Base-by-base conservation (phyloP, 2,113 vertebrate genomes). In the Anoplopoma fimbria region DNA sequence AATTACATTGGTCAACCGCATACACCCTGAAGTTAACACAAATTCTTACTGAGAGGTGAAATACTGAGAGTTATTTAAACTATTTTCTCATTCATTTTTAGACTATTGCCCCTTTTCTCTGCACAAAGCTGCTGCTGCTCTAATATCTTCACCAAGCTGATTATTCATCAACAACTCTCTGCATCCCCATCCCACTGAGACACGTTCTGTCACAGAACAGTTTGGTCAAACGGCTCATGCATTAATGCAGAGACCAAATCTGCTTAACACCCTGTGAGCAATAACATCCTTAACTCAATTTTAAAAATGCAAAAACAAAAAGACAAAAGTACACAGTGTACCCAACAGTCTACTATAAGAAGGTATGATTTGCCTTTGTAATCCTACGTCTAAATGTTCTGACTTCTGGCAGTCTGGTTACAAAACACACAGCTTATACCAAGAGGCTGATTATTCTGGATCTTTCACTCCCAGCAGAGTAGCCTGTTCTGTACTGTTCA, bases 401-500 rank as follows among this genome's bases (percentile, higher is more conserved):
- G n/a, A 75, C 34, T 81, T 75, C 69, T 63, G 79, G 76, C 17
- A 81, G 71, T 79, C 57, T 55, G 40, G 27, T 3, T 40, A 81
- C 51, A 85, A 80, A 69, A 75, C 62, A 61, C 27, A 69, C 27
- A 71, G 25, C 34, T 68, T 47, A 60, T 47, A 63, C 31, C 29
- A 19, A 33, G 42, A 81, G 51, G 67, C 53, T 68, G 58, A 71
- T 82, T 51, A 51, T 51, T 23, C 2, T 23, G 42, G 42, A 45
- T 85, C 55, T 67, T 79, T 49, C 47, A 51, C 55, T 87, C 61
- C 17, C 23, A 42, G 63, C 67, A 73, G 40, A 82, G 55, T 6
- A 57, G 51, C 29, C 62, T 9, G 15, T 61, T 79, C 10, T 86
- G 45, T 31, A 9, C 38, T 42, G 3, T 34, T 82, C 47, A 77